Evolutionary conservation across 2,888 invertebrate genomes (phyloP).

Genomic region (Auanema freiburgensis): DNA sequence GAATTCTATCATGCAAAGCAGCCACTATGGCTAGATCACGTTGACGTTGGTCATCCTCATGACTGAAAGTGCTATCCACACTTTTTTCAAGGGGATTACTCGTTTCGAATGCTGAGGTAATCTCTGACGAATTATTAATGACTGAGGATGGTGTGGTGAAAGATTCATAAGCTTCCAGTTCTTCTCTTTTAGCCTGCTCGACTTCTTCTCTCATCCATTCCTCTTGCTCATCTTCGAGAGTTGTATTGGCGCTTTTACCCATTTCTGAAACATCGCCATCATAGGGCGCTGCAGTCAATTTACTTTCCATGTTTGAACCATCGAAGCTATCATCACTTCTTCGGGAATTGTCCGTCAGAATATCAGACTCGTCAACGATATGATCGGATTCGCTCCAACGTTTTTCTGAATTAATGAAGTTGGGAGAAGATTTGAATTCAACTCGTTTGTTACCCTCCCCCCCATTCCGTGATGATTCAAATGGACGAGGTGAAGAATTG

Average conservation of each 20-base stretch:
- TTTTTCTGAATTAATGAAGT: conserved; percentile 24
- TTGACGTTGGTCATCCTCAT: conserved; percentile 38
- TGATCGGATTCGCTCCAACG: conserved; percentile 36
- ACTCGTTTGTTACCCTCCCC: conserved; percentile 30
- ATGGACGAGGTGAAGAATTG: conserved; percentile 26
- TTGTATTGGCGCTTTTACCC: too few species aligned
- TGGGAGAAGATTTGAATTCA: conserved; percentile 29
- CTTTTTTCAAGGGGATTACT: conserved; percentile 16
- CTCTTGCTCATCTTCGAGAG: conserved; percentile 17
- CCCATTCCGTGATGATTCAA: conserved; percentile 10
- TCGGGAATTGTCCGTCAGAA: conserved; percentile 37
- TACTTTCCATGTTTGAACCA: conserved; percentile 13
- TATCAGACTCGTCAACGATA: conserved; percentile 46
- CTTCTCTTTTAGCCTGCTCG: conserved; percentile 25
- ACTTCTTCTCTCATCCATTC: conserved; percentile 30
- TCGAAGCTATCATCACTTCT: conserved; percentile 12
- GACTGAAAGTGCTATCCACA: conserved; percentile 16
- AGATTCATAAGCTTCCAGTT: conserved; percentile 21
- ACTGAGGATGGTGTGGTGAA: background rate
- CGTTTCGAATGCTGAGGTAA: background rate
- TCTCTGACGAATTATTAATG: too few species aligned
- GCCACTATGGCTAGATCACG: conserved; percentile 41
- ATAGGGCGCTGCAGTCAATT: conserved; percentile 17
- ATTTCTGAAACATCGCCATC: conserved; percentile 38
- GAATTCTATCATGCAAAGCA: conserved; percentile 32